Evolutionary conservation across 2,888 invertebrate genomes (phyloP), one percentile per base, ranked within the genome.

Genomic region (Melanargia galathea): DNA sequence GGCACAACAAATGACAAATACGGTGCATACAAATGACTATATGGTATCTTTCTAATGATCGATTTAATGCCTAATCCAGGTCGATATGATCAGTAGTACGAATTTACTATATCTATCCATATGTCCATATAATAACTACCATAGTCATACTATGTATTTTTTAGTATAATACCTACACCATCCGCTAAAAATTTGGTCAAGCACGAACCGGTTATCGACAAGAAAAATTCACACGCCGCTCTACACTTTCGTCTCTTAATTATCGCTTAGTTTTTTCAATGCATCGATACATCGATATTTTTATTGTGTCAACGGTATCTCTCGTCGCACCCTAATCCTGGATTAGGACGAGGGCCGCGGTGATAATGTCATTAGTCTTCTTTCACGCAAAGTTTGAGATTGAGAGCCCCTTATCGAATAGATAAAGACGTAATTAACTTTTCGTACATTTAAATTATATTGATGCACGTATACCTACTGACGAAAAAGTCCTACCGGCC

Each of bases 291-390:
- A 56, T 51, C 55, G 35, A 61, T 62, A 58, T 40, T 22, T 48
- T 49, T 22, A 51, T 33, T 45, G 49, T 46, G 55, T 60, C 45
- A 62, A 16, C 18, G 33, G 10, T 65, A 65, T 65, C 62, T 58
- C 24, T 24, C 16, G 38, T 33, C 45, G 40, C 38, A 48, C 43
- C 35, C 43, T 62, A 62, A 65, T 60, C 54, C 62, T 26, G 59
- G 59, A 60, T 63, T 65, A 57, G 52, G 59, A 60, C 22, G 63
- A 63, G 24, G 10, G 3, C 16, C 8, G 18, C 20, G 38, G 22
- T 45, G 60, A 65, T 65, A 65, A 65, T 40, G 60, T 60, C 62
- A 60, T 62, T 55, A 62, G 49, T 49, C 35, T 57, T 48, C 46
- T 46, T 35, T 58, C 22, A 58, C 48, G 48, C 58, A 58, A 58